A percentile compares a stretch with the other conserved stretches of the same genome.
Conservation (phyloP, 2,888 invertebrate genomes). For the Platycnemis pennipes region DNA sequence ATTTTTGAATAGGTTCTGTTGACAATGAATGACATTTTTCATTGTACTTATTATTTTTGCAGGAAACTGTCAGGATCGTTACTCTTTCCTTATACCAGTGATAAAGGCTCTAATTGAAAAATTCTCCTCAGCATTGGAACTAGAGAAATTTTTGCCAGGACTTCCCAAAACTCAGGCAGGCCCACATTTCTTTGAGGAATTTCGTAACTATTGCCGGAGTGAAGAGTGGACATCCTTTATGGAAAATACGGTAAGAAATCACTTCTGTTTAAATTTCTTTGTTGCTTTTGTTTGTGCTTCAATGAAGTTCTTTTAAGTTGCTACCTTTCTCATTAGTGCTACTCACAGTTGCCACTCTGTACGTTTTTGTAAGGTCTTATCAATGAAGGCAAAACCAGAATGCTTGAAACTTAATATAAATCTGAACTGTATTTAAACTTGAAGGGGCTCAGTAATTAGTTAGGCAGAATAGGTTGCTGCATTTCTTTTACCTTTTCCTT, state of each 20-base stretch:
- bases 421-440: too few species aligned
- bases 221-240: conserved; percentile 82
- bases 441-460: too few species aligned
- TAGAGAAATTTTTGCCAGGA: conserved; percentile 77
- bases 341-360: too few species aligned
- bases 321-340: too few species aligned
- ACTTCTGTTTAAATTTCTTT: conserved; percentile 38
- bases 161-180: conserved; percentile 81
- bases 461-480: too few species aligned
- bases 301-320: not conserved
- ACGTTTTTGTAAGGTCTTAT: too few species aligned
- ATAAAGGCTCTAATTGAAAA: conserved; percentile 83
- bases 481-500: too few species aligned
- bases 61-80: conserved; percentile 82
- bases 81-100: conserved; percentile 83
- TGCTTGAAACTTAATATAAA: too few species aligned
- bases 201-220: conserved; percentile 81
- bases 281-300: not conserved
- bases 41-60: conserved; percentile 68
- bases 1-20: too few species aligned
- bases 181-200: conserved; percentile 83
- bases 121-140: conserved; percentile 75
- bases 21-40: not conserved
- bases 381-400: too few species aligned
- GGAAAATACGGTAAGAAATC: conserved; percentile 79